These are phyloP conservation scores for Plagodis dolabraria DNA, from an alignment of 2,888 invertebrate genomes.

Conservation along the genomic window DNA sequence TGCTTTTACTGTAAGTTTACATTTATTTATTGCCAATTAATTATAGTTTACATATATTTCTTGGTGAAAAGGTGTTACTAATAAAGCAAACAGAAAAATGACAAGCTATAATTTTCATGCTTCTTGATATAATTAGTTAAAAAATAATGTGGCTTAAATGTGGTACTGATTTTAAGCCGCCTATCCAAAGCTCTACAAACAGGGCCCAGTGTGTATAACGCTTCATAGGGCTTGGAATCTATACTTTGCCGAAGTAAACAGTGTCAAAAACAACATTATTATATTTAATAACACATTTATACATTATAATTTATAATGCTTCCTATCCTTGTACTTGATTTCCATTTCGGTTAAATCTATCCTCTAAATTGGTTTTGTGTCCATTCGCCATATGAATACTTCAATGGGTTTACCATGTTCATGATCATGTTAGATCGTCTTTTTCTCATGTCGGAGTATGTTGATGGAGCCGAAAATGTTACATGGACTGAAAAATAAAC, in stretches of 20 bases:
- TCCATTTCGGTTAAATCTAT: conserved; percentile 10
- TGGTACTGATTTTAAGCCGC: conserved; percentile 68
- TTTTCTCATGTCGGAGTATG: conserved; percentile 30
- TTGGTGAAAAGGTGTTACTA: too few species aligned
- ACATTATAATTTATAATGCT: conserved; percentile 28
- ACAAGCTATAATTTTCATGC: conserved; percentile 65
- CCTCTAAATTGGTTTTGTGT: conserved; percentile 12
- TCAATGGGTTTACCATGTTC: conserved; percentile 51
- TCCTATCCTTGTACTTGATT: conserved; percentile 34
- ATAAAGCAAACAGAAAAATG: conserved; percentile 45
- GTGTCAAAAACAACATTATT: conserved; percentile 29
- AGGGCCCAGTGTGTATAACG: conserved; percentile 53
- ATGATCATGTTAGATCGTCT: conserved; percentile 54
- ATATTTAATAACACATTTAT: conserved; percentile 28
- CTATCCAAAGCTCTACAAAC: conserved; percentile 63
- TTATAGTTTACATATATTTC: too few species aligned
- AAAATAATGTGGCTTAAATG: conserved; percentile 57
- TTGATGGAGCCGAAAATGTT: conserved; percentile 33
- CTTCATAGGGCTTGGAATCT: conserved; percentile 54
- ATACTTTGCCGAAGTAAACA: conserved; percentile 47
- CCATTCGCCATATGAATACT: conserved; percentile 39
- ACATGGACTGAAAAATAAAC: too few species aligned
- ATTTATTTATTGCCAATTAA: too few species aligned
- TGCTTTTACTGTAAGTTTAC: too few species aligned
- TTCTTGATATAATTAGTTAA: conserved; percentile 58